phyloP scores from a whole-genome alignment of 2,797 vertebrate species.

The Gambusia yucatana region DNA sequence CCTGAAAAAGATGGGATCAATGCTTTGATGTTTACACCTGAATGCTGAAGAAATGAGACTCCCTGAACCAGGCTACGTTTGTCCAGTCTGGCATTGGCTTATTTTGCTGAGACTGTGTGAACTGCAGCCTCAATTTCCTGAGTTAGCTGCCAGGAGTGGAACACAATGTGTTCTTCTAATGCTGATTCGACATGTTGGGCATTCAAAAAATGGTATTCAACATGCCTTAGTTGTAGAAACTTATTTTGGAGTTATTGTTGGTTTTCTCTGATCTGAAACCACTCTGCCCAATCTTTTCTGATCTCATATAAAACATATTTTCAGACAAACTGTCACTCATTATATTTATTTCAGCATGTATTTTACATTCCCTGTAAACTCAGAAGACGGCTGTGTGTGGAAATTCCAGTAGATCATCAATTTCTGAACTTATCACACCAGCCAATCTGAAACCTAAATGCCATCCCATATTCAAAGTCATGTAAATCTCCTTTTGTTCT shows the following conservation, averaged over 20 bases:
- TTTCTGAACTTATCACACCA: not conserved
- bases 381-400: not conserved
- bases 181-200: not conserved
- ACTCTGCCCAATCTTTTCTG: not conserved
- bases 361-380: not conserved
- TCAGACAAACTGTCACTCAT: not conserved
- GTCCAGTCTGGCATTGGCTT: not conserved
- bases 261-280: not conserved
- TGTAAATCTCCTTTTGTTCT: not conserved
- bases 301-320: not conserved
- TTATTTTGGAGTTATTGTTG: not conserved
- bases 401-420: not conserved
- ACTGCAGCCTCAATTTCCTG: not conserved
- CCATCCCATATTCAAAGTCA: not conserved
- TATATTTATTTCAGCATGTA: not conserved
- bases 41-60: not conserved
- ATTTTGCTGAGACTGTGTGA: not conserved
- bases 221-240: not conserved
- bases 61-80: not conserved
- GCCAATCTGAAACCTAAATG: not conserved
- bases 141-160: not conserved
- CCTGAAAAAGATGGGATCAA: not conserved
- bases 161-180: not conserved
- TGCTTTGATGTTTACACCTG: not conserved
- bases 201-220: not conserved